Evolutionary conservation across 2,113 vertebrate genomes (phyloP), one percentile per base, ranked within the genome.

Genomic region (Gila orcuttii): DNA sequence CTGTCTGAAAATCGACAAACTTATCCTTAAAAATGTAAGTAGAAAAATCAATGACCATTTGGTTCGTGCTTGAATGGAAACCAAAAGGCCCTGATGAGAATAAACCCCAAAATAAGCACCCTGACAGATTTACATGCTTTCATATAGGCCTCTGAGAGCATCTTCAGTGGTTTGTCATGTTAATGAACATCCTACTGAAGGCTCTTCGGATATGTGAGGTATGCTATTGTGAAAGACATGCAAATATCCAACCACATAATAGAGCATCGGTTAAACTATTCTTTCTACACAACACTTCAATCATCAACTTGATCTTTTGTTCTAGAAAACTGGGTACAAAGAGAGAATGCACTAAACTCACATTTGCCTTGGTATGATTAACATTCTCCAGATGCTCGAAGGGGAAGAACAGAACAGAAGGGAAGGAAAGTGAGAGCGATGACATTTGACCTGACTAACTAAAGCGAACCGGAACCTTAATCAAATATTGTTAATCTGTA

Each of bases 211-310:
- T 31, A 81, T 81, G 79, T 28, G 39, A 81, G 23, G 39, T 66
- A 81, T 81, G 60, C n/a, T 28, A 64, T 66, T 81, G 79, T 47
- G 39, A 66, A 66, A 79, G 78, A 42, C 55, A 81, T 80, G 78
- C 57, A 62, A 80, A 80, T 77, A 31, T 62, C 55, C 13, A 79
- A 79, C 55, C 77, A 60, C 55, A 66, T 19, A 81, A 81, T 28
- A 28, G 59, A 81, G 39, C 60, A 45, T 45, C n/a, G 60, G 39
- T 81, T 81, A 62, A 81, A 47, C 79, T 28, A 81, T 45, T 45
- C 36, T 66, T 45, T 79, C 60, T 15, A 28, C 75, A 52, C n/a
- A 28, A 33, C 47, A 31, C 28, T 77, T 55, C 28, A 77, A 55
- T 77, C 75, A 77, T 77, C 75, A 31, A 52, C 47, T 33, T 77